Evolutionary conservation across 2,113 vertebrate species (phyloP).

Genomic region (Eclectus roratus): DNA sequence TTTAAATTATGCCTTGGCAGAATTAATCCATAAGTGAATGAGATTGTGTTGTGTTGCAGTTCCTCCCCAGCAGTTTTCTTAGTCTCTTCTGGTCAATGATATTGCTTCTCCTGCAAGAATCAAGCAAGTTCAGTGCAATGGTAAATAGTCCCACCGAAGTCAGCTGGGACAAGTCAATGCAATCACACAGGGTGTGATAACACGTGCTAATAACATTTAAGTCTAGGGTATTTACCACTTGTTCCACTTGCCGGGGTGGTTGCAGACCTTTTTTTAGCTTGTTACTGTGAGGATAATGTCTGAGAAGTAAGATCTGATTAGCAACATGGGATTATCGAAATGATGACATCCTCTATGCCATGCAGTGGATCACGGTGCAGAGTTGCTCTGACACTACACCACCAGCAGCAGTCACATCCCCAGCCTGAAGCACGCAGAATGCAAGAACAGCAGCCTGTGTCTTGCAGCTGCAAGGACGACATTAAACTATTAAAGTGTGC

Average conservation of each 20-base stretch:
- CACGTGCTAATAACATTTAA: neutral
- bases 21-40: neutral
- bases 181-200: rapidly evolving
- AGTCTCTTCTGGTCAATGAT: neutral
- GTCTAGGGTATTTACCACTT: neutral
- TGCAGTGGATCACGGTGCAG: neutral
- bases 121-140: neutral
- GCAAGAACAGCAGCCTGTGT: rapidly evolving
- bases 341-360: rapidly evolving
- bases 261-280: neutral
- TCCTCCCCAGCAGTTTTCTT: neutral
- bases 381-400: neutral
- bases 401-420: neutral
- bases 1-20: neutral
- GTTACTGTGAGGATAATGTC: neutral
- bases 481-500: neutral
- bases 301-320: neutral
- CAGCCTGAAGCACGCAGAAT: neutral
- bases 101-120: neutral
- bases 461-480: neutral
- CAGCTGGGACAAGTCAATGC: neutral
- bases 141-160: neutral
- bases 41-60: neutral
- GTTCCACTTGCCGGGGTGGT: neutral
- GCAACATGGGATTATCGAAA: neutral